These are phyloP conservation scores for Chloromyia formosa DNA, from an alignment of 2,888 invertebrate genomes.

Conservation along the genomic window DNA sequence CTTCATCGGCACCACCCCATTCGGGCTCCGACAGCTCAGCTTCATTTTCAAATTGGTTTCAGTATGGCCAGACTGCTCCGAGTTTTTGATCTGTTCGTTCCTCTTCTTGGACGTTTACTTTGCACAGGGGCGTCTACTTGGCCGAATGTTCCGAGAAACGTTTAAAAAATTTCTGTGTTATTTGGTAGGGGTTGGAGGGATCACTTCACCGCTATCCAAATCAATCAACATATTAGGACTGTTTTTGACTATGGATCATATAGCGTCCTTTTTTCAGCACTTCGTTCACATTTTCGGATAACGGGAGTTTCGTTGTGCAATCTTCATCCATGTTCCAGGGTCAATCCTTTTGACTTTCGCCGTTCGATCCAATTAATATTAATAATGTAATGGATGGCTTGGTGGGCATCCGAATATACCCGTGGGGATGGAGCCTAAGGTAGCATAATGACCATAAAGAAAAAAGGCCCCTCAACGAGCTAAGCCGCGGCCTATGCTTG, in stretches of 20 bases:
- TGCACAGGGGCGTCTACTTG: constrained; percentile 67
- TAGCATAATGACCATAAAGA: too few species aligned
- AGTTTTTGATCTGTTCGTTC: constrained; percentile 65
- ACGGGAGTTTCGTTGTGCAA: neutral
- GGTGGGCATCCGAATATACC: too few species aligned
- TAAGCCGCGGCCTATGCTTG: too few species aligned
- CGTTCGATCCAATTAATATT: constrained; percentile 10
- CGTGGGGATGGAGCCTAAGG: too few species aligned
- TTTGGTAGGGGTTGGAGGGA: constrained; percentile 50
- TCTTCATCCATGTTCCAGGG: neutral
- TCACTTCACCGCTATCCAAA: constrained; percentile 66
- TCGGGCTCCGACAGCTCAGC: constrained; percentile 93
- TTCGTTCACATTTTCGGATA: neutral
- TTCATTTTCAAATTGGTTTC: constrained; percentile 89
- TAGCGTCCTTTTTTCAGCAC: constrained; percentile 27
- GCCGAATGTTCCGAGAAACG: constrained; percentile 76
- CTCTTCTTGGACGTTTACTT: constrained; percentile 61
- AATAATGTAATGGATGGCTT: too few species aligned
- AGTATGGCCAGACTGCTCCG: constrained; percentile 76
- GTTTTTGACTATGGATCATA: constrained; percentile 63
- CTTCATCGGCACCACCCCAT: constrained; percentile 88
- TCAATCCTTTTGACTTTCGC: neutral
- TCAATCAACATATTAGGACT: constrained; percentile 69
- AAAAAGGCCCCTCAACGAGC: too few species aligned
- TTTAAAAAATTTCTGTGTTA: constrained; percentile 65